These are phyloP conservation scores for Salvelinus fontinalis DNA, from an alignment of 2,113 vertebrate species.

Conservation along the genomic window DNA sequence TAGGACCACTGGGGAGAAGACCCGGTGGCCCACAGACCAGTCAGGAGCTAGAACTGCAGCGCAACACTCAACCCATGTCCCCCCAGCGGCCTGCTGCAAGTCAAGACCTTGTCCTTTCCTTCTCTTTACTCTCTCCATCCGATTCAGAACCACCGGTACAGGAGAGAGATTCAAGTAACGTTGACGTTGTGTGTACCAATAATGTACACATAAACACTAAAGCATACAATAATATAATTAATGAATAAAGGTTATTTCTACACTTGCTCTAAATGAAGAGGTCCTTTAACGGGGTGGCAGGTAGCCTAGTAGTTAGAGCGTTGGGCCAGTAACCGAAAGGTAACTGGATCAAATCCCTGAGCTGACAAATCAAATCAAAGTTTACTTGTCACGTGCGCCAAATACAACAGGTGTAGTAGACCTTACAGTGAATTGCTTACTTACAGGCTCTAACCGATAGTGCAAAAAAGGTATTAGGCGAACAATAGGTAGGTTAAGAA, in stretches of 20 bases:
- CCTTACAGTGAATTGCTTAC: no score
- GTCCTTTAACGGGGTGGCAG: no score
- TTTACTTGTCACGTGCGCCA: no score
- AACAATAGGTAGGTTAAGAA: no score
- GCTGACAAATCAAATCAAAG: no score
- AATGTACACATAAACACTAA: not conserved
- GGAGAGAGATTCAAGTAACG: not conserved
- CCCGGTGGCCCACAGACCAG: conserved; percentile 71
- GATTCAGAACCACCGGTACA: conserved; percentile 42
- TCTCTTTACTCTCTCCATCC: conserved; percentile 22
- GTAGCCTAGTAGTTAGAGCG: no score
- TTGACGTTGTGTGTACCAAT: not conserved
- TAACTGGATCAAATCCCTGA: no score
- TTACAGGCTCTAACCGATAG: no score
- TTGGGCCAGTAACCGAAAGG: no score
- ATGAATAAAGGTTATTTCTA: not conserved
- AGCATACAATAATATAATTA: not conserved
- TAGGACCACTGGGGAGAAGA: conserved; percentile 82
- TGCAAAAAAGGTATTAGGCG: no score
- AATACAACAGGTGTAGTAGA: no score
- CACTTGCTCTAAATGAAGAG: not conserved
- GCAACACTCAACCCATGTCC: conserved; percentile 58
- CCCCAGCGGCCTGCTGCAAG: conserved; percentile 17
- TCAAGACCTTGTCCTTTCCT: conserved; percentile 15
- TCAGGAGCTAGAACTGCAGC: conserved; percentile 73